Evolutionary conservation across 2,888 invertebrate genomes (phyloP).

Genomic region (Drosophila niveifrons): DNA sequence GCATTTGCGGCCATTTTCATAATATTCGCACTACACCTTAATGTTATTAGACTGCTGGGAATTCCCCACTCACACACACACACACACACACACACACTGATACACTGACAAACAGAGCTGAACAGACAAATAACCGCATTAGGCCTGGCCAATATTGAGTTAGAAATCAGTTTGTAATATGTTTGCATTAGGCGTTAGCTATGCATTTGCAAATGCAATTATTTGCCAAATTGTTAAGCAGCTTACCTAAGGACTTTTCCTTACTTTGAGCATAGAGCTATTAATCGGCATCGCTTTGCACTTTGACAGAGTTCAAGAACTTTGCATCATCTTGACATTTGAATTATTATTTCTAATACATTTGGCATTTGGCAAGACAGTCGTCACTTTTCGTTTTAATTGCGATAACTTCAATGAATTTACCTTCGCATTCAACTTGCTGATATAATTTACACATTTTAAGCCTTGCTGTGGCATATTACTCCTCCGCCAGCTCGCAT

Average conservation of each 20-base stretch:
- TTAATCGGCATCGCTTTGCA: slow-evolving; percentile 31
- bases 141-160: slow-evolving; percentile 56
- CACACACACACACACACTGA: slow-evolving; percentile 2
- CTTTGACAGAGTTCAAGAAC: slow-evolving; percentile 17
- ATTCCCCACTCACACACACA: slow-evolving; percentile 25
- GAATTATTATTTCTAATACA: too few species aligned
- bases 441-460: slow-evolving; percentile 53
- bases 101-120: background rate
- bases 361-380: slow-evolving; percentile 20
- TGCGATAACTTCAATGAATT: background rate
- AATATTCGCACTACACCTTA: slow-evolving; percentile 65
- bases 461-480: slow-evolving; percentile 28
- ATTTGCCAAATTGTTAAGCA: slow-evolving; percentile 59
- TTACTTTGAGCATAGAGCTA: slow-evolving; percentile 9
- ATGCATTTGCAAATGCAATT: slow-evolving; percentile 52
- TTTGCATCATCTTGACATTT: slow-evolving; percentile 20
- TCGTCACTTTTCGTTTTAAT: slow-evolving; percentile 1
- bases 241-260: slow-evolving; percentile 28
- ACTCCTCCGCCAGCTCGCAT: background rate
- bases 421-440: slow-evolving; percentile 13
- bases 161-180: slow-evolving; percentile 60
- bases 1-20: slow-evolving; percentile 72
- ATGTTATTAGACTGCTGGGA: slow-evolving; percentile 68
- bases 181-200: slow-evolving; percentile 34
- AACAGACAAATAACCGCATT: slow-evolving; percentile 32